Evolutionary conservation across 2,888 invertebrate genomes (phyloP).

Genomic region (Agonopterix alstromeriana): DNA sequence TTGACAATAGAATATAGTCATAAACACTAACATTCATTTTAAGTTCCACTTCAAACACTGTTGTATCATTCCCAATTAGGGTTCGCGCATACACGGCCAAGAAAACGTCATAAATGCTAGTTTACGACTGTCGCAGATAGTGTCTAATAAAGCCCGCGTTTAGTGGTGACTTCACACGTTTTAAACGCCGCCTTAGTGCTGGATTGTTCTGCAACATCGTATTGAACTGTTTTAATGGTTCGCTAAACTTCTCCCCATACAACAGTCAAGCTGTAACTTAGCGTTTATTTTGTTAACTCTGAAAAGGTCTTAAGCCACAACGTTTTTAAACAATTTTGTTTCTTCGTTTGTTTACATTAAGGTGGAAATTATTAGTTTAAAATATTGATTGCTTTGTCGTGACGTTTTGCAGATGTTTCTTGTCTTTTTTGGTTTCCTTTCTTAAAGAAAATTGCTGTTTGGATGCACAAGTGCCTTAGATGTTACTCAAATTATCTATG

Average conservation of each 20-base stretch:
- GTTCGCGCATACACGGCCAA: conserved; percentile 32
- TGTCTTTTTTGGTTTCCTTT: no score
- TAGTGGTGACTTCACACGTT: conserved; percentile 43
- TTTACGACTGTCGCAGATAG: conserved; percentile 44
- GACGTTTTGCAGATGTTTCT: no score
- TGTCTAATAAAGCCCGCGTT: conserved; percentile 45
- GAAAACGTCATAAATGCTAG: conserved; percentile 42
- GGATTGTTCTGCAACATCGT: conserved; percentile 12
- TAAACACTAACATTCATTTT: conserved; percentile 11
- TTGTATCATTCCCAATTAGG: conserved; percentile 51
- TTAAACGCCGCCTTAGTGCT: conserved; percentile 21
- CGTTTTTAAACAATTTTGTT: no score
- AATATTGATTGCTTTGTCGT: no score
- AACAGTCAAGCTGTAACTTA: no score
- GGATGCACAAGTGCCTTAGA: no score
- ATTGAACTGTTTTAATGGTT: conserved; percentile 8
- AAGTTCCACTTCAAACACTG: conserved; percentile 14
- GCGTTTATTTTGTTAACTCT: no score
- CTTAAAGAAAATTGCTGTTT: no score
- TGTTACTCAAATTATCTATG: no score
- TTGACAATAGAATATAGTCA: conserved; percentile 9
- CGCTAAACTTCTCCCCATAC: not conserved
- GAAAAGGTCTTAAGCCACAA: no score
- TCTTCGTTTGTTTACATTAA: no score
- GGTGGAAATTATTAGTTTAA: no score